These are phyloP conservation scores for Drosophila seguyi DNA, from an alignment of 1,140 invertebrate species.

Conservation along the genomic window DNA sequence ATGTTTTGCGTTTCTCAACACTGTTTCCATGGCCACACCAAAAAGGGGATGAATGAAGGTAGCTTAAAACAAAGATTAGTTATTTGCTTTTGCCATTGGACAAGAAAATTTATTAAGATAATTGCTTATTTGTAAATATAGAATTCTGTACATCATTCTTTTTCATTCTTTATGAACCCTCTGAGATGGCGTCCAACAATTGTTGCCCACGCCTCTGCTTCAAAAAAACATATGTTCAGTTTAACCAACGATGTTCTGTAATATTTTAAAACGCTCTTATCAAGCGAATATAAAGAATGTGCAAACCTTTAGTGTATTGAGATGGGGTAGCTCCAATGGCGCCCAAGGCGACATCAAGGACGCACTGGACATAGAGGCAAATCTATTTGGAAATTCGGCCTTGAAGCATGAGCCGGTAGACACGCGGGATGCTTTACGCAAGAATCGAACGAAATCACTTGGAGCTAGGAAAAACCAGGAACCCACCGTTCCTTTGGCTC, in stretches of 20 bases:
- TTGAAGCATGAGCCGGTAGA: constrained; percentile 59
- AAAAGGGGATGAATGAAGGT: not conserved
- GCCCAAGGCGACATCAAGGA: constrained; percentile 57
- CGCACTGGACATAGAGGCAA: constrained; percentile 71
- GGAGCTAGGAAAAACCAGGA: constrained; percentile 29
- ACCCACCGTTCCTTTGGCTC: not conserved
- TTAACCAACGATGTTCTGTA: constrained; percentile 53
- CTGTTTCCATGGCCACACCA: constrained; percentile 4
- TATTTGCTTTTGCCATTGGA: not conserved
- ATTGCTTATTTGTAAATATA: not conserved
- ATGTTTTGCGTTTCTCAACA: not conserved
- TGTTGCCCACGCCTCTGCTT: constrained; percentile 6
- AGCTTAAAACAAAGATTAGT: not conserved
- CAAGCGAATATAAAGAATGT: constrained; percentile 44
- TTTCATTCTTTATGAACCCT: not conserved
- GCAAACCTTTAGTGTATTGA: constrained; percentile 18
- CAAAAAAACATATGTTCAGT: constrained; percentile 14
- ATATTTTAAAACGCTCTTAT: constrained; percentile 52
- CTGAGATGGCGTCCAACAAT: not conserved
- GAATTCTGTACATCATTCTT: not conserved
- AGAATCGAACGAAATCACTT: constrained; percentile 34
- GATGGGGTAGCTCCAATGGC: constrained; percentile 40
- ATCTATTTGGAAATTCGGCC: constrained; percentile 69
- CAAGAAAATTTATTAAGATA: not conserved
- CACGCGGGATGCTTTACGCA: constrained; percentile 74